Conservation (phyloP, 2,888 invertebrate genomes). For the Tetragonula carbonaria region DNA sequence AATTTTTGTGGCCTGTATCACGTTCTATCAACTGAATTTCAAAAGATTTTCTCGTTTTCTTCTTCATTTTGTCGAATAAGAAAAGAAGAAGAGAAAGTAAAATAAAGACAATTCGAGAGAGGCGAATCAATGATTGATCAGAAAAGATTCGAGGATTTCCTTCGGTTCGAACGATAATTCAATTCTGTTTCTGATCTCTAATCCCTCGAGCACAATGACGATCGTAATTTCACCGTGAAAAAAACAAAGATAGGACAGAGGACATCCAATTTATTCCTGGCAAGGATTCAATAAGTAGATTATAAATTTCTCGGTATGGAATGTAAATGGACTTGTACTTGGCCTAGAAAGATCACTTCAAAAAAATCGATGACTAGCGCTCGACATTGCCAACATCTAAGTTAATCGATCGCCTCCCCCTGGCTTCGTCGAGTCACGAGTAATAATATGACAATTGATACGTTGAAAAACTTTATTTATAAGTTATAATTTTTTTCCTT, state of each 20-base stretch:
- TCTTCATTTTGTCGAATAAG: not conserved
- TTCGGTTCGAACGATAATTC: too few relatives aligned
- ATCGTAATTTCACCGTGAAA: not conserved
- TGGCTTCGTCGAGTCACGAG: not conserved
- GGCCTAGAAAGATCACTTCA: slow-evolving; percentile 42
- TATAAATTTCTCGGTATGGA: slow-evolving; percentile 37
- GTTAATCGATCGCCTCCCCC: slow-evolving; percentile 14
- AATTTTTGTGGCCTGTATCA: too few relatives aligned
- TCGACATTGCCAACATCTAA: slow-evolving; percentile 5
- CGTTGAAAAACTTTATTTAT: not conserved
- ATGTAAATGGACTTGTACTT: slow-evolving; percentile 43
- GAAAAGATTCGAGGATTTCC: not conserved
- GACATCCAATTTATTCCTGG: slow-evolving; percentile 40
- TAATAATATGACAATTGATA: not conserved
- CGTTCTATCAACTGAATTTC: too few relatives aligned
- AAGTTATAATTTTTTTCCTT: not conserved
- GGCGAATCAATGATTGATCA: too few relatives aligned
- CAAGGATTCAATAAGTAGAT: slow-evolving; percentile 36
- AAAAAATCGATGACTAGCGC: slow-evolving; percentile 22
- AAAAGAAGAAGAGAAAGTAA: not conserved
- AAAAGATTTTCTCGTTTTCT: not conserved
- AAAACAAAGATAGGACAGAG: slow-evolving; percentile 39
- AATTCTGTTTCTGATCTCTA: not conserved
- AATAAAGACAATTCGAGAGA: not conserved
- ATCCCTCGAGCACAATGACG: not conserved